phyloP scores from a whole-genome alignment of 2,888 invertebrate genomes.

The Nomada flava region DNA sequence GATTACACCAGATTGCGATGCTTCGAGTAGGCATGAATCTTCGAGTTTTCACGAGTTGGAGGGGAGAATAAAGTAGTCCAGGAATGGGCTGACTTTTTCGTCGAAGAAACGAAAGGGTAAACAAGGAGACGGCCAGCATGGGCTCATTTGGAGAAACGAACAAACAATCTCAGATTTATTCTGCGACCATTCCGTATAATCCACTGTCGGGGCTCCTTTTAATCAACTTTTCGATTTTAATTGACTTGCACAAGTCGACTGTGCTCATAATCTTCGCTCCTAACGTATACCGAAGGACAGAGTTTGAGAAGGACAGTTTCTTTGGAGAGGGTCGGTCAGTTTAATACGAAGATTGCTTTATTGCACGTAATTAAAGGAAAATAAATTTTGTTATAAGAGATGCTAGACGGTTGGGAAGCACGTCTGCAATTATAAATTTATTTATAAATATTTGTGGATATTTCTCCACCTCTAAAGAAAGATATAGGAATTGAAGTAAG shows the following conservation, averaged over 20 bases:
- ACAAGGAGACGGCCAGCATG: slow-evolving; percentile 53
- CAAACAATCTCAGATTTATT: slow-evolving; percentile 64
- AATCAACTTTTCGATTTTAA: slow-evolving; percentile 69
- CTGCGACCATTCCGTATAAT: slow-evolving; percentile 26
- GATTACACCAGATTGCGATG: slow-evolving; percentile 16
- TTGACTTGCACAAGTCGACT: slow-evolving; percentile 46
- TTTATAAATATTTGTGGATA: too few species aligned
- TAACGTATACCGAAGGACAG: not conserved
- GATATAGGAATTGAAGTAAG: too few species aligned
- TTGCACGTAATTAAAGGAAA: not conserved
- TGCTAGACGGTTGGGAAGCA: too few species aligned
- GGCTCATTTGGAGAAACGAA: slow-evolving; percentile 66
- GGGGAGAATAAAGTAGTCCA: slow-evolving; percentile 35
- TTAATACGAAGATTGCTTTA: not conserved
- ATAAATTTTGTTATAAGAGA: not conserved
- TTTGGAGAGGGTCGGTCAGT: not conserved
- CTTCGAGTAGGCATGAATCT: slow-evolving; percentile 38
- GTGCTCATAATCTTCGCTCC: slow-evolving; percentile 23
- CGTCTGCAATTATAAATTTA: too few species aligned
- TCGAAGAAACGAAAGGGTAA: slow-evolving; percentile 44
- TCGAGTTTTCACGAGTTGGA: not conserved
- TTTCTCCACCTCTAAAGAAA: too few species aligned
- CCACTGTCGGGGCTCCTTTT: slow-evolving; percentile 57
- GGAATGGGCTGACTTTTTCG: slow-evolving; percentile 34
- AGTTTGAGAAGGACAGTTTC: not conserved